Evolutionary conservation across 2,113 vertebrate genomes (phyloP), one percentile per base, ranked within the genome.

Genomic region (Eubucco bourcierii): DNA sequence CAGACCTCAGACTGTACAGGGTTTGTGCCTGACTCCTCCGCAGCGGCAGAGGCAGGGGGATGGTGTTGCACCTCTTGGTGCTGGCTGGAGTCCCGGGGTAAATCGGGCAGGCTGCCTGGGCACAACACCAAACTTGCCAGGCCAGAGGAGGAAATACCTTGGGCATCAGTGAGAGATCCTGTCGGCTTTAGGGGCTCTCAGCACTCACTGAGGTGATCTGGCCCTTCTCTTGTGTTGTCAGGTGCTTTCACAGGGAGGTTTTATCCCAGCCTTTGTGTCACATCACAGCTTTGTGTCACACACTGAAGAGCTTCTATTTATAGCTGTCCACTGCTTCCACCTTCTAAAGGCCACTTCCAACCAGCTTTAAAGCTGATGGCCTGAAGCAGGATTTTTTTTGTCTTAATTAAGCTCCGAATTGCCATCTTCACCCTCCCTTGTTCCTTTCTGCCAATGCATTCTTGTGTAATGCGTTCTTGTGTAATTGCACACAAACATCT

Each of bases 281-380:
- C 80, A 88, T 93, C 85, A 90, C 44, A 93, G 89, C 89, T 88
- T 27, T 90, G 4, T 94, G 94, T 93, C 88, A 89, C 56, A 72
- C 37, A n/a, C 73, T 91, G 75, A 74, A 96, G 80, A 84, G 90
- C 68, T 91, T 87, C 96, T 97, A 91, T 94, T 95, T 94, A 56
- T 89, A 84, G 56, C 78, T 87, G 8, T 37, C 34, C 3, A 2
- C 75, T 90, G 61, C 75, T 95, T 94, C 94, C 75, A 88, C 65
- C 65, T 95, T 91, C 44, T 76, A 66, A 86, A 50, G 15, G 58
- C 37, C n/a, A 76, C 87, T 91, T 95, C 61, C 68, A 91, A 7
- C 39, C 33, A 75, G 58, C 80, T 88, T 95, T 86, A 91, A 74
- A 63, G 61, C 44, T 74, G 67, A 66, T 80, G 85, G 80, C 34